phyloP scores from a whole-genome alignment of 2,113 vertebrate species.

The Sinocyclocheilus maitianheensis region DNA sequence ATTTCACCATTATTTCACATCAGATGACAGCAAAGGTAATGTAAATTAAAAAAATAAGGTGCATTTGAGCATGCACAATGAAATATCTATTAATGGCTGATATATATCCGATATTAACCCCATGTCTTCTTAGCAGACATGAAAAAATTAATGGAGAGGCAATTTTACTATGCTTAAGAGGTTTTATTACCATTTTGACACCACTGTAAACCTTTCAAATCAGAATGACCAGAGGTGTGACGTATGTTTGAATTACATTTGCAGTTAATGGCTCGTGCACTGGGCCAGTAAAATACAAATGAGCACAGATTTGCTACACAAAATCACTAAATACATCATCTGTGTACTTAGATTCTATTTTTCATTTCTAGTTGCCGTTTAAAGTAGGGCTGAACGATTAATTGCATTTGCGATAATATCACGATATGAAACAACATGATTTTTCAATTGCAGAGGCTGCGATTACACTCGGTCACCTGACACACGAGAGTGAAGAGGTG shows the following conservation, averaged over 20 bases:
- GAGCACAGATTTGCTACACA: slow-evolving; percentile 1
- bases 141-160: not conserved
- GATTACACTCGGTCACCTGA: no score
- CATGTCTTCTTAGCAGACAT: not conserved
- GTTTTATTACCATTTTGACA: slow-evolving; percentile 4
- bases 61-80: not conserved
- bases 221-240: not conserved
- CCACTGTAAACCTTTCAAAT: slow-evolving; percentile 26
- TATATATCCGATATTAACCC: not conserved
- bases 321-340: slow-evolving; percentile 7
- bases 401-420: no score
- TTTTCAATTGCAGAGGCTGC: no score
- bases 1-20: not conserved
- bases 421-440: no score
- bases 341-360: not conserved
- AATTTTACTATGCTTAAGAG: not conserved
- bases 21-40: not conserved
- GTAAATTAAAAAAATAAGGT: not conserved
- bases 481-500: no score
- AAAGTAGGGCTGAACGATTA: not conserved
- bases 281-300: not conserved
- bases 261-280: not conserved
- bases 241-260: slow-evolving; percentile 13
- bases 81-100: not conserved
- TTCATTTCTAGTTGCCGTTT: not conserved